Evolutionary conservation across 1,140 invertebrate species (phyloP), one percentile per base, ranked within the genome.

Genomic region (Teleogryllus occipitalis): DNA sequence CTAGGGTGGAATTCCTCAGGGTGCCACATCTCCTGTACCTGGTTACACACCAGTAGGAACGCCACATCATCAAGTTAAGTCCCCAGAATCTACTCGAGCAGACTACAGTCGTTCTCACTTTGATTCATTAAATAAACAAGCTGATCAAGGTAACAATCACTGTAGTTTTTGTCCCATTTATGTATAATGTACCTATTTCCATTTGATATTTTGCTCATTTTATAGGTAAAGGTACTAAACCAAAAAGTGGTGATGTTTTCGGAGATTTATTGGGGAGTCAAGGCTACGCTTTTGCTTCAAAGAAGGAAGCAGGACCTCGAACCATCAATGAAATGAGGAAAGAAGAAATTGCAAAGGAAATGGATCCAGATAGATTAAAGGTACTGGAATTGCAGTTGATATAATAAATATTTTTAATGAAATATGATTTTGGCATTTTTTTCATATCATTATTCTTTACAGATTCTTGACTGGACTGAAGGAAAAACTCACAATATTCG

Each of bases 401-500:
- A 2, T 39, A 39, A 5, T 39, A 39, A 54, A 54, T 54, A 54
- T 8, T 8, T 54, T 54, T 54, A 15, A 8, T 54, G 15, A 54
- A 8, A 15, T 54, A 54, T 54, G 49, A 15, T 54, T 54, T 54
- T 54, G n/a, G n/a, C n/a, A n/a, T n/a, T n/a, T n/a, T 54, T 8
- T 54, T 15, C 15, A 15, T 65, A 10, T 65, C 18, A 65, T 65
- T 14, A 77, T 81, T 76, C 76, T 81, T 82, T 81, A 5, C 82
- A 91, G 91, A 88, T 94, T 74, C 84, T 89, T 80, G 91, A 93
- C 81, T 95, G 97, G 97, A 96, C 91, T 47, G 94, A 98, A 85
- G 98, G 97, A 6, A 99, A 99, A 85, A 96, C 97, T 84, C 92
- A 93, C 76, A 99, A 99, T 86, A 96, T 99, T 80, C 90, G 98